Evolutionary conservation across 2,797 vertebrate genomes (phyloP), one percentile per base, ranked within the genome.

Genomic region (Sebastes iracundus): DNA sequence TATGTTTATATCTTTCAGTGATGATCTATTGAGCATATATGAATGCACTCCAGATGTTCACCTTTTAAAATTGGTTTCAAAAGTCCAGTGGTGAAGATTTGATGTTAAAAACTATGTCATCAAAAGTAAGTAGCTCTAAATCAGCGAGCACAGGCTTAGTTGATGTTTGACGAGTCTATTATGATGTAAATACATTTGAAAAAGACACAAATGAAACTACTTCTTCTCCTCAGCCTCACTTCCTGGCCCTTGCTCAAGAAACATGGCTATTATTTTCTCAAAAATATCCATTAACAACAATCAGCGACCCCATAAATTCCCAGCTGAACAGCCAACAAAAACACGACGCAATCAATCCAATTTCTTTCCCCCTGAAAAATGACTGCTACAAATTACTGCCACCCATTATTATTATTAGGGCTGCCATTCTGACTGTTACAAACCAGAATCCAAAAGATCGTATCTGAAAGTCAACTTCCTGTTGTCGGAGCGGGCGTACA

Each of bases 391-490:
- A 88, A 90, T 88, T 52, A 82, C 72, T 49, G 77, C 82, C 82
- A 75, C 62, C 64, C 80, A 75, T 78, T 79, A 81, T 93, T 80
- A 77, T 88, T 86, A 81, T 82, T 77, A 74, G 64, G 20, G n/a
- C 74, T 82, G 83, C 80, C 87, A 88, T 80, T 84, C 81, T 73
- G 75, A 78, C 76, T 71, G 81, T 77, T 75, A 52, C 62, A 53
- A 83, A 80, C 80, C 80, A 76, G 72, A 84, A 82, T 75, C 61
- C 70, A 81, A 10, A 12, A 79, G 88, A 91, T 90, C 1, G 0
- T 86, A 93, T 94, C 93, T 81, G 53, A 79, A 88, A 80, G 80
- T 72, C 82, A 56, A 89, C 92, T 94, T 95, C 93, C 94, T 94
- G 93, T 93, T 93, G 82, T 90, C 20, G 81, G 80, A 81, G 32